Percentiles rank a stretch among this genome's conserved stretches.
Evolutionary conservation across 2,113 vertebrate genomes (phyloP).

Genomic region (Cairina moschata): DNA sequence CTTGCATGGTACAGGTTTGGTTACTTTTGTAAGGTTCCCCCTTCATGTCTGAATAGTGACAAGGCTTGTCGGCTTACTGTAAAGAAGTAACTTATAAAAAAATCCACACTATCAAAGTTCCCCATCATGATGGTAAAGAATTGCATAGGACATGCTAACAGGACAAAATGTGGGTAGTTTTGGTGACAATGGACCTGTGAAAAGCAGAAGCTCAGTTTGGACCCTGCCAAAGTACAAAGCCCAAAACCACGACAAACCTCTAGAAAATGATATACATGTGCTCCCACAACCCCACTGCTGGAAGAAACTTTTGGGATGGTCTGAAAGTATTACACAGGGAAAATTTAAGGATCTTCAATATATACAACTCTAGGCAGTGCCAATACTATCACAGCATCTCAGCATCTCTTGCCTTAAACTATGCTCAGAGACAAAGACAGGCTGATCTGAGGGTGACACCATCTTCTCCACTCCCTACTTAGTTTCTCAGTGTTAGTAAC

Average conservation of each 20-base stretch:
- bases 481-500: neutral
- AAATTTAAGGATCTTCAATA: neutral
- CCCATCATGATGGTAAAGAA: neutral
- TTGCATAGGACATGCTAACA: neutral
- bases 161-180: neutral
- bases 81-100: neutral
- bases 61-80: neutral
- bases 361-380: neutral
- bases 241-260: neutral
- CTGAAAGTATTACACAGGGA: neutral
- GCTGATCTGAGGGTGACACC: neutral
- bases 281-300: fast-evolving
- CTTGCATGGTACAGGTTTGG: neutral
- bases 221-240: neutral
- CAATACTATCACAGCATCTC: neutral
- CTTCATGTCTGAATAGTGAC: neutral
- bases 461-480: neutral
- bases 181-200: neutral
- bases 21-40: neutral
- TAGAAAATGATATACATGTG: neutral
- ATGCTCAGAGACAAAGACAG: neutral
- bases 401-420: neutral
- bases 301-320: neutral
- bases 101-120: neutral
- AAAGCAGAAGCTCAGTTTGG: neutral